Conservation (phyloP, 2,113 vertebrate genomes). For the Anhinga anhinga region DNA sequence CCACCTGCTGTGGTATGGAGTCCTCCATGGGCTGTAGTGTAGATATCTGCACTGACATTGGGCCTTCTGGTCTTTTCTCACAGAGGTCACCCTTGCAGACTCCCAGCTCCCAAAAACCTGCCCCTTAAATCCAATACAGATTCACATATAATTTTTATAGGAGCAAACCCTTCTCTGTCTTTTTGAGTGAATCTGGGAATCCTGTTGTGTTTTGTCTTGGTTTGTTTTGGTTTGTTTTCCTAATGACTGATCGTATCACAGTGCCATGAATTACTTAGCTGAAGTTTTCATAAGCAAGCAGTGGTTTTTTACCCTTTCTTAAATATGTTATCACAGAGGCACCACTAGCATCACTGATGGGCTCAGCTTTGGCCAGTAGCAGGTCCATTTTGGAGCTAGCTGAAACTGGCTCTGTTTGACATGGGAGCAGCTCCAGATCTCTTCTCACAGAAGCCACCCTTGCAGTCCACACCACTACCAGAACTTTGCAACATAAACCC, state of each 20-base stretch:
- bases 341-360: background rate
- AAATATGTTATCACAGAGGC: background rate
- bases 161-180: background rate
- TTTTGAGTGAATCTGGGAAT: background rate
- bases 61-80: background rate
- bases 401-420: background rate
- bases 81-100: background rate
- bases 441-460: background rate
- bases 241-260: background rate
- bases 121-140: background rate
- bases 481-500: background rate
- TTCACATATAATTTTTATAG: background rate
- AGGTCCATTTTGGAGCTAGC: background rate
- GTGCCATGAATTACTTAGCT: background rate
- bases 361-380: background rate
- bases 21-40: background rate
- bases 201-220: background rate
- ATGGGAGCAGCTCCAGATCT: background rate
- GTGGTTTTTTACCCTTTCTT: background rate
- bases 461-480: background rate
- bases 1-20: background rate
- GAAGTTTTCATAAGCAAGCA: background rate
- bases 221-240: background rate
- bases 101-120: background rate
- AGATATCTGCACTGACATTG: background rate